A percentile compares a stretch with the other conserved stretches of the same genome.
phyloP scores from a whole-genome alignment of 1,140 invertebrate species.

The Harpegnathos saltator region DNA sequence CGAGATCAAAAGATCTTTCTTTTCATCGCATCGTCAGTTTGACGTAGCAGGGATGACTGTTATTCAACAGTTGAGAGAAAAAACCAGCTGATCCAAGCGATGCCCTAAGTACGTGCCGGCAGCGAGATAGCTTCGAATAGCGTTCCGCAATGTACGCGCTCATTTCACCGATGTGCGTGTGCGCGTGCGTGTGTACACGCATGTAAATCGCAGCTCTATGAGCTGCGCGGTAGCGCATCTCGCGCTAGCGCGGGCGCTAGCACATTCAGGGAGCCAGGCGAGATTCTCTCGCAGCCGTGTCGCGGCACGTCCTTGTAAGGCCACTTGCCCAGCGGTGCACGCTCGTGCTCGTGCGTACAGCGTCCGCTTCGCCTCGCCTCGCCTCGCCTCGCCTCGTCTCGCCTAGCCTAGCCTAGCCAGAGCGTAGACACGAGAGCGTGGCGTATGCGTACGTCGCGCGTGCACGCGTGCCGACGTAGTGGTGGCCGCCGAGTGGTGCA shows the following conservation, averaged over 20 bases:
- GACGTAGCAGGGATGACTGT: too few relatives aligned
- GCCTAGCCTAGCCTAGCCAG: too few relatives aligned
- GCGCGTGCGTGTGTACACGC: conserved; percentile 50
- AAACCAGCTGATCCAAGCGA: conserved; percentile 1
- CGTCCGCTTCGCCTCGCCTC: conserved; percentile 69
- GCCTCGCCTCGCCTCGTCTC: conserved; percentile 57
- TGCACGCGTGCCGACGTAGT: conserved; percentile 34
- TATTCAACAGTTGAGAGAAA: neutral
- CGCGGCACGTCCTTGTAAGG: conserved; percentile 84
- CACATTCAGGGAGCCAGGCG: conserved; percentile 43
- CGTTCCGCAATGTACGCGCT: neutral
- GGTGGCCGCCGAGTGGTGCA: conserved; percentile 11
- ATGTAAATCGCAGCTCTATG: conserved; percentile 63
- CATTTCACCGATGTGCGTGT: conserved; percentile 18
- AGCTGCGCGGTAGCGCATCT: conserved; percentile 59
- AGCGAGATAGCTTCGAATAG: conserved; percentile 8
- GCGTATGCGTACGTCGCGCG: conserved; percentile 17
- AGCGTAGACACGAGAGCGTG: neutral
- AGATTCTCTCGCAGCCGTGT: conserved; percentile 63
- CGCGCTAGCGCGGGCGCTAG: neutral
- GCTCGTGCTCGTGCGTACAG: conserved; percentile 9
- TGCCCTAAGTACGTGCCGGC: conserved; percentile 30
- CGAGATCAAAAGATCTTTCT: too few relatives aligned
- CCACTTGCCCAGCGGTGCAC: conserved; percentile 78
- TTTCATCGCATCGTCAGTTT: too few relatives aligned